Evolutionary conservation across 1,140 invertebrate species (phyloP).

Genomic region (Mactra quadrangularis): DNA sequence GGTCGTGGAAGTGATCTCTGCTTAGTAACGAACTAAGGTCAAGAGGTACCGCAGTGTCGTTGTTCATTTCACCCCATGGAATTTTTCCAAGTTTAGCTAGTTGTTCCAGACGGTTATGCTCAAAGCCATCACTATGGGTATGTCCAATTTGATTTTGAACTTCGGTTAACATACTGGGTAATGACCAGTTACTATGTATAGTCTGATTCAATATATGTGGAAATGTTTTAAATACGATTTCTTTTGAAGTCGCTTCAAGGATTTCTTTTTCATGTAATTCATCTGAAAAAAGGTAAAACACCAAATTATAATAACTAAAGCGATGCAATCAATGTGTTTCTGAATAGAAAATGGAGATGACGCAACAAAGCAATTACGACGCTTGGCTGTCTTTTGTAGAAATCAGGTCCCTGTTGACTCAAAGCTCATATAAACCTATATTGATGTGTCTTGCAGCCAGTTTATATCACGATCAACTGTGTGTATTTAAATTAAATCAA

Average conservation of each 20-base stretch:
- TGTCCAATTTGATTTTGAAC: slow-evolving; percentile 60
- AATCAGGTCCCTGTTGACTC: too few species aligned
- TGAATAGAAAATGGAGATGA: too few species aligned
- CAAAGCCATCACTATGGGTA: slow-evolving; percentile 41
- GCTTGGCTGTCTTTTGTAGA: too few species aligned
- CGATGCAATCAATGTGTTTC: too few species aligned
- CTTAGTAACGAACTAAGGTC: slow-evolving; percentile 20
- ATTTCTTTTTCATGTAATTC: slow-evolving; percentile 73
- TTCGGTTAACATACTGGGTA: slow-evolving; percentile 65
- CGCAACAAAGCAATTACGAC: too few species aligned
- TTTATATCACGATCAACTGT: too few species aligned
- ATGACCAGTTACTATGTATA: slow-evolving; percentile 60
- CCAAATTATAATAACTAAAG: too few species aligned
- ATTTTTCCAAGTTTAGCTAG: slow-evolving; percentile 31
- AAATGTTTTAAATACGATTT: slow-evolving; percentile 72
- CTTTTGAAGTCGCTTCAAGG: slow-evolving; percentile 70
- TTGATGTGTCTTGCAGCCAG: too few species aligned
- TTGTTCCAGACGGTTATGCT: slow-evolving; percentile 23
- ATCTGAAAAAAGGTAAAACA: slow-evolving; percentile 69
- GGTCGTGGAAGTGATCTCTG: slow-evolving; percentile 58
- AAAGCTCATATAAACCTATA: too few species aligned
- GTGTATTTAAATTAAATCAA: too few species aligned
- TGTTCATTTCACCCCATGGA: slow-evolving; percentile 16
- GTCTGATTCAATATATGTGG: slow-evolving; percentile 70
- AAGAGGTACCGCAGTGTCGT: background rate